These are phyloP conservation scores for Platyura marginata DNA, from an alignment of 1,140 invertebrate species.

Conservation along the genomic window DNA sequence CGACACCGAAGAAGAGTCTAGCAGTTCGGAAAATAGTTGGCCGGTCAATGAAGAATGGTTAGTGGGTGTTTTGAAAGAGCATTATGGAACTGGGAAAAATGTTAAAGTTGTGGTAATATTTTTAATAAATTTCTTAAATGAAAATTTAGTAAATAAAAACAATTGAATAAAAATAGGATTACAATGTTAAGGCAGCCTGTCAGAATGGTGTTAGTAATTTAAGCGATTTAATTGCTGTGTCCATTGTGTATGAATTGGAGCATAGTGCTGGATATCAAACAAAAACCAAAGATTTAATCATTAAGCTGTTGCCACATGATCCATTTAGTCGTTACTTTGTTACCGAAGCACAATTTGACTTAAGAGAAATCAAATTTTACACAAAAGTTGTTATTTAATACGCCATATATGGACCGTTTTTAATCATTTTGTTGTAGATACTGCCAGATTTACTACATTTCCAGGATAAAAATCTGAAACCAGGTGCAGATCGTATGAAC, in stretches of 20 bases:
- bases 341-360: constrained; percentile 61
- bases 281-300: constrained; percentile 29
- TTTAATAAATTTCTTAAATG: too few species aligned
- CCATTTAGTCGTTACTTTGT: constrained; percentile 57
- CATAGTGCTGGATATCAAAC: too few species aligned
- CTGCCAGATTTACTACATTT: constrained; percentile 39
- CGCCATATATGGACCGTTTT: too few species aligned
- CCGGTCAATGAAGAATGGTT: constrained; percentile 37
- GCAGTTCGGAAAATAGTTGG: constrained; percentile 24
- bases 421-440: constrained; percentile 27
- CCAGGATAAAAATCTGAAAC: constrained; percentile 24
- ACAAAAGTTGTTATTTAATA: constrained; percentile 40
- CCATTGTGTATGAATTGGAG: constrained; percentile 27
- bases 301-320: constrained; percentile 56
- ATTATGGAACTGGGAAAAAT: too few species aligned
- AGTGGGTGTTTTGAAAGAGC: constrained; percentile 28
- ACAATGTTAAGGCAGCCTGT: not conserved
- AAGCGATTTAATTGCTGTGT: constrained; percentile 39
- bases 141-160: too few species aligned
- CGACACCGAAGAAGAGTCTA: constrained; percentile 30
- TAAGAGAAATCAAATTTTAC: constrained; percentile 66
- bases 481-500: constrained; percentile 14
- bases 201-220: constrained; percentile 32
- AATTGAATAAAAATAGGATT: not conserved
- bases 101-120: too few species aligned